Percentiles rank a stretch among this genome's conserved stretches.
These are phyloP conservation scores for Scolopax bukidnonensis DNA, from an alignment of 2,797 vertebrate genomes.

Conservation along the genomic window DNA sequence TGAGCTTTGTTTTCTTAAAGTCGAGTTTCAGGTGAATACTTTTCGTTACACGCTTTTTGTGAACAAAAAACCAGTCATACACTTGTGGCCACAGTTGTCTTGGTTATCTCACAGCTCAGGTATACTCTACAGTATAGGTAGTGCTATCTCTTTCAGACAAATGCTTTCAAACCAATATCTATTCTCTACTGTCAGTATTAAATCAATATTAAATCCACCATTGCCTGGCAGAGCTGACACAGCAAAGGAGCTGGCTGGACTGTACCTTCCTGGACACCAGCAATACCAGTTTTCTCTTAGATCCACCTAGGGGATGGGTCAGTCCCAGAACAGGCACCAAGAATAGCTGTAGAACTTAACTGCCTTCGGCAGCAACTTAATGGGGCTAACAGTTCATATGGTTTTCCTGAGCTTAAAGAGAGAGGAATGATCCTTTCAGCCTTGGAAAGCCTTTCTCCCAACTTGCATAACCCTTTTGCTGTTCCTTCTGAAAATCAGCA, in stretches of 20 bases:
- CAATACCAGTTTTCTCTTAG: neutral
- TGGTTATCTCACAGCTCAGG: neutral
- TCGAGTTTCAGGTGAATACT: neutral
- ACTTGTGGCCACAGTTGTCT: neutral
- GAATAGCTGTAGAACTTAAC: neutral
- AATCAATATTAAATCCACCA: neutral
- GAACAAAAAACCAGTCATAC: neutral
- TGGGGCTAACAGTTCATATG: neutral
- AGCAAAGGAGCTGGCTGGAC: neutral
- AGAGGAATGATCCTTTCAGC: neutral
- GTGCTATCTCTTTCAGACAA: neutral
- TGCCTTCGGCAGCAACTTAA: neutral
- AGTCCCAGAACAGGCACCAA: neutral
- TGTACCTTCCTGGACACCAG: neutral
- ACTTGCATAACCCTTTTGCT: neutral
- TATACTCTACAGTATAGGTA: neutral
- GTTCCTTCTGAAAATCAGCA: neutral
- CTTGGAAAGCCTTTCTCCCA: neutral
- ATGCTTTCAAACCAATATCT: neutral
- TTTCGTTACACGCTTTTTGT: neutral
- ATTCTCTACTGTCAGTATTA: neutral
- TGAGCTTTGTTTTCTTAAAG: neutral
- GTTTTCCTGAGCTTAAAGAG: neutral
- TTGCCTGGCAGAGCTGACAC: neutral
- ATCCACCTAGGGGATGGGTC: neutral